Evolutionary conservation across 2,888 invertebrate genomes (phyloP), one percentile per base, ranked within the genome.

Genomic region (Protodeltote pygarga): DNA sequence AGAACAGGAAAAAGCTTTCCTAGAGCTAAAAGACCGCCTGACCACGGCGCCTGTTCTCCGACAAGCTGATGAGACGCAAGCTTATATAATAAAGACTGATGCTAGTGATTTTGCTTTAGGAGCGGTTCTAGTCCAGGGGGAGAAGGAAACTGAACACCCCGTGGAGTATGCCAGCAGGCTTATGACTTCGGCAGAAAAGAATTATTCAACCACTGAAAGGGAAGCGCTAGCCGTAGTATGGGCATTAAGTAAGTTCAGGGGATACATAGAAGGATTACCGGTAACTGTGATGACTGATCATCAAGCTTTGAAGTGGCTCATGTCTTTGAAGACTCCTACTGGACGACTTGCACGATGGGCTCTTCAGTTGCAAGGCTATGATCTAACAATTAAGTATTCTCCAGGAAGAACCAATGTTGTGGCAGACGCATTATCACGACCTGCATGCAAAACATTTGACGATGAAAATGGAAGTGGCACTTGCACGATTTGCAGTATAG

Each of bases 161-260:
- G 48, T 24, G 0, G 64, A 65, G 19, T 71, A 66, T 24, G 68
- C 65, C 0, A 67, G 62, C 11, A 25, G 65, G 0, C 21, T 49
- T 1, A 8, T 40, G 2, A 29, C 29, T 0, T 20, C 28, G 11
- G 29, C 39, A 0, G 41, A n/a, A n/a, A n/a, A n/a, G n/a, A n/a
- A n/a, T n/a, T n/a, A n/a, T n/a, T n/a, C n/a, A n/a, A n/a, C n/a
- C n/a, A n/a, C n/a, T n/a, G n/a, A n/a, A n/a, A n/a, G n/a, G n/a
- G n/a, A n/a, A n/a, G n/a, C n/a, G n/a, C n/a, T n/a, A n/a, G n/a
- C n/a, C n/a, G n/a, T n/a, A n/a, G n/a, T n/a, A n/a, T n/a, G n/a
- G n/a, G n/a, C n/a, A n/a, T n/a, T n/a, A n/a, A n/a, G n/a, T n/a
- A n/a, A n/a, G n/a, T n/a, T n/a, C n/a, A n/a, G n/a, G n/a, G 10